Evolutionary conservation across 2,113 vertebrate genomes (phyloP), one percentile per base, ranked within the genome.

Genomic region (Cynoglossus semilaevis): DNA sequence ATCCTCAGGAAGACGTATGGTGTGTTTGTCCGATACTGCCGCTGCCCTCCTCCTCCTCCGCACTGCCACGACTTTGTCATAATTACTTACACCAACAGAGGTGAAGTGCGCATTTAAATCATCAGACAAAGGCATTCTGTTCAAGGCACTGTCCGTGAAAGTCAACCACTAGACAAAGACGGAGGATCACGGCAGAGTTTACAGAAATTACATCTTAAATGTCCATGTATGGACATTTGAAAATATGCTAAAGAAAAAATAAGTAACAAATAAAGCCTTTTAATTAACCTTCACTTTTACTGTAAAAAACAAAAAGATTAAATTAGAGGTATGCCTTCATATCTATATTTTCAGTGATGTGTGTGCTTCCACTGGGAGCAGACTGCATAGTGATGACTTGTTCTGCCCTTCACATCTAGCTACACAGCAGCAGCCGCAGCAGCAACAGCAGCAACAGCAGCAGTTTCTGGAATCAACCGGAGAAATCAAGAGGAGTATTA

Each of bases 81-180:
- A 71, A 82, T 82, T 65, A 67, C 71, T 68, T 68, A 56, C 38
- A 59, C 60, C 62, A 50, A 47, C 68, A 73, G 74, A 76, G 76
- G 68, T 85, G 68, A 77, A 77, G 58, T 11, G n/a, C 38, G 71
- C 55, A 59, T 76, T 64, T 70, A 45, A 73, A 59, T 79, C 67
- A 76, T 76, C 68, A 69, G 76, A 68, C 29, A 42, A 3, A 22
- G 66, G 48, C 51, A n/a, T 54, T 66, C 15, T 1, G 15, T 43
- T 73, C 57, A 59, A 66, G 52, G 59, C 66, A 55, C 50, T 2
- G 15, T 66, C 61, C 44, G 13, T 40, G 41, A 59, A 68, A 66
- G 47, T 58, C 63, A 66, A 76, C 77, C 72, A 72, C 74, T 63
- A 65, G 22, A 2, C 1, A 42, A 17, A 60, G 41, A n/a, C 15